Percentiles rank a stretch among this genome's conserved stretches.
phyloP scores from a whole-genome alignment of 2,888 invertebrate genomes.

The Scelioninae gen. 2 region DNA sequence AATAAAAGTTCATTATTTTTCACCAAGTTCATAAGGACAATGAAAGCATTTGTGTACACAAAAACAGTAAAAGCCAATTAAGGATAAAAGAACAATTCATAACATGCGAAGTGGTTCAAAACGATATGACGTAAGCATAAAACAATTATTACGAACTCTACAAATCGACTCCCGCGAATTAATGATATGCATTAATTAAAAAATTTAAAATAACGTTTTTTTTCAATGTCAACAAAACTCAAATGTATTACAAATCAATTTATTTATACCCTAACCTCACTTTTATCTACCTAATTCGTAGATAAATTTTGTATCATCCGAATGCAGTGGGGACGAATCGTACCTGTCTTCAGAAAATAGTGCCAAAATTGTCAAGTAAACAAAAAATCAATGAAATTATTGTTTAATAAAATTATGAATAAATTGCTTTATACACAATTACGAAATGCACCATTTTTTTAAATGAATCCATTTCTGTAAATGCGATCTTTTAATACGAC shows the following conservation, averaged over 20 bases:
- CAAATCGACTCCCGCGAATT: background rate
- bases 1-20: background rate
- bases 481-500: too few relatives aligned
- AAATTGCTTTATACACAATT: too few relatives aligned
- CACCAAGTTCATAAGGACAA: background rate
- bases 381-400: too few relatives aligned
- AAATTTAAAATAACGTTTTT: too few relatives aligned
- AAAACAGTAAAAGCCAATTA: conserved; percentile 6
- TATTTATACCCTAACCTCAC: too few relatives aligned
- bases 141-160: conserved; percentile 11
- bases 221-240: too few relatives aligned
- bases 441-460: too few relatives aligned
- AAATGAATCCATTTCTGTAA: too few relatives aligned
- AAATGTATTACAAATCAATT: too few relatives aligned
- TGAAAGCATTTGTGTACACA: background rate
- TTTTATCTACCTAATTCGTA: too few relatives aligned
- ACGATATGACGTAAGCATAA: conserved; percentile 40
- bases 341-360: conserved; percentile 33
- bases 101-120: conserved; percentile 44
- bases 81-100: conserved; percentile 7
- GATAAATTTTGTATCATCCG: conserved; percentile 37
- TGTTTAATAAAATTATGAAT: too few relatives aligned
- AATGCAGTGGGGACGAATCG: conserved; percentile 45
- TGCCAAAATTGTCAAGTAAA: conserved; percentile 35
- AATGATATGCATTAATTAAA: background rate